phyloP scores from a whole-genome alignment of 2,797 vertebrate genomes.

The Galagoides demidoff region DNA sequence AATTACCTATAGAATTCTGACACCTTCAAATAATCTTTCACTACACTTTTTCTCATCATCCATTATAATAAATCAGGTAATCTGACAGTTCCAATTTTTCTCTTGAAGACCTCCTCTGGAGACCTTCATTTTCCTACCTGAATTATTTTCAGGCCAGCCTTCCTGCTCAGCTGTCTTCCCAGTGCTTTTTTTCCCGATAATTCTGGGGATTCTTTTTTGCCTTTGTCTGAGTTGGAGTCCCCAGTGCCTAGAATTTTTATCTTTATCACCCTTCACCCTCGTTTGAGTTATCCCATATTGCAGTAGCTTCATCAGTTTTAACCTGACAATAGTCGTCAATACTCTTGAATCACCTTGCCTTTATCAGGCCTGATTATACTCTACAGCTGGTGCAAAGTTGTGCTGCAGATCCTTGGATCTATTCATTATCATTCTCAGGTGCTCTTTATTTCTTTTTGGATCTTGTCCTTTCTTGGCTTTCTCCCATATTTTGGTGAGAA shows the following conservation, averaged over 20 bases:
- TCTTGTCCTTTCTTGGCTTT: constrained; percentile 5
- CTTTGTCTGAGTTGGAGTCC: not conserved
- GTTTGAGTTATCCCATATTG: not conserved
- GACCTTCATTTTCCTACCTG: not conserved
- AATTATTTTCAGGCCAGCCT: not conserved
- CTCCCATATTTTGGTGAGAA: not conserved
- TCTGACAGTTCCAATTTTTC: not conserved
- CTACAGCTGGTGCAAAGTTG: not conserved
- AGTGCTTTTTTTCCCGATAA: not conserved
- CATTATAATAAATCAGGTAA: not conserved
- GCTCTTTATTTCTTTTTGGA: not conserved
- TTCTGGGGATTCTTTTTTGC: not conserved
- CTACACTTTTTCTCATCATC: not conserved
- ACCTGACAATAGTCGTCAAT: not conserved
- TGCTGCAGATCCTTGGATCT: not conserved
- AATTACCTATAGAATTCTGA: not conserved
- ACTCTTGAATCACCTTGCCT: not conserved
- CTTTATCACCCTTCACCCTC: not conserved
- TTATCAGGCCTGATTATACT: not conserved
- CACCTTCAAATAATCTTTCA: not conserved
- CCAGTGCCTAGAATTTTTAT: not conserved
- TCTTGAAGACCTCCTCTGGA: not conserved
- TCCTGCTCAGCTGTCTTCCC: not conserved
- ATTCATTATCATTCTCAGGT: not conserved
- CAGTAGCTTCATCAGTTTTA: not conserved